phyloP scores from a whole-genome alignment of 2,888 invertebrate genomes.

The Hirtodrosophila duncani region DNA sequence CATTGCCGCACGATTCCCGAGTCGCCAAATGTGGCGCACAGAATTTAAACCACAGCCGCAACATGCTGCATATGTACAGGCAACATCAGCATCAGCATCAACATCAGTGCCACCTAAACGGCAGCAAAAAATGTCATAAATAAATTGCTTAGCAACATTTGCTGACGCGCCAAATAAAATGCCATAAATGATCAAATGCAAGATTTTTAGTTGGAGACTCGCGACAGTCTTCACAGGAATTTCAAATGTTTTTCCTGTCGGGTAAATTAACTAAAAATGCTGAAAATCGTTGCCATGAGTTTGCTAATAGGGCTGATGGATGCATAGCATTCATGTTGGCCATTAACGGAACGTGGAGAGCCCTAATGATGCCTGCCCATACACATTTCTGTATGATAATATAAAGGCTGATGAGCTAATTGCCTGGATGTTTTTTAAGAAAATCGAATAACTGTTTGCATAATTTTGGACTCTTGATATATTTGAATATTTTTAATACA shows the following conservation, averaged over 20 bases:
- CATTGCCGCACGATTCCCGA: constrained; percentile 75
- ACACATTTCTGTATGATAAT: too few species aligned
- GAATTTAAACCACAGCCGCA: constrained; percentile 61
- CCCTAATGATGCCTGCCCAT: constrained; percentile 39
- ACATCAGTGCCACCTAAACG: constrained; percentile 36
- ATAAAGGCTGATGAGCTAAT: too few species aligned
- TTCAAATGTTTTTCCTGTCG: constrained; percentile 66
- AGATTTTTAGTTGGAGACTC: constrained; percentile 60
- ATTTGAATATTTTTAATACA: too few species aligned
- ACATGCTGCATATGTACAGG: constrained; percentile 19
- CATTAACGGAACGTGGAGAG: constrained; percentile 42
- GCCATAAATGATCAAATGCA: constrained; percentile 75
- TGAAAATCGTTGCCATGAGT: constrained; percentile 72
- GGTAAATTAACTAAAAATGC: constrained; percentile 77
- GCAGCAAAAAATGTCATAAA: constrained; percentile 67
- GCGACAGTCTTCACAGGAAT: constrained; percentile 57
- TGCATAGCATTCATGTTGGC: constrained; percentile 47
- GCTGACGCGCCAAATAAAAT: constrained; percentile 76
- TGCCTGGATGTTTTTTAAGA: too few species aligned
- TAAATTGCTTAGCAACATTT: constrained; percentile 72
- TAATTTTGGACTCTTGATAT: too few species aligned
- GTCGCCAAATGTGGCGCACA: constrained; percentile 70
- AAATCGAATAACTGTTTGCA: too few species aligned
- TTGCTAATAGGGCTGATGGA: constrained; percentile 66
- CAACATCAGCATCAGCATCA: constrained; percentile 23